Base-by-base conservation (phyloP, 2,797 vertebrate species). In the Mallotus villosus region DNA sequence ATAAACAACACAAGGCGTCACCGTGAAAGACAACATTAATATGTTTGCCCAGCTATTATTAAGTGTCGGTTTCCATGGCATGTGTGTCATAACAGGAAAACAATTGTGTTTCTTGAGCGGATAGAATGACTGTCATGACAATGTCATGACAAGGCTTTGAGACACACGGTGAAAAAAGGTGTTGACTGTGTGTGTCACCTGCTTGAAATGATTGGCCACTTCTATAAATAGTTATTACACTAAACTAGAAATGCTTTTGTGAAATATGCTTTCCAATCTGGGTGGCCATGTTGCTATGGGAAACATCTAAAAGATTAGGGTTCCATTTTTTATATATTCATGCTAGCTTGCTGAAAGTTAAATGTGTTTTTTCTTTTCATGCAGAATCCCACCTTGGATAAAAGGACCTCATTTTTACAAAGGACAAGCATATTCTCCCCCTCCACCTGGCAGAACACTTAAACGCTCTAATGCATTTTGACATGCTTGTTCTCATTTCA, bases 311-410 rank as follows among this genome's bases (percentile, higher is more conserved):
- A 57, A 19, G 21, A 57, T 6, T 6, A 19, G 55, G 5, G 55
- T 4, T 34, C 11, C 2, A 46, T 5, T 4, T 7, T 41, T 65
- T 22, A n/a, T 24, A 4, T 12, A 65, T 46, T 46, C 19, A 41
- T 41, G 34, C 19, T 41, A 24, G 21, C 59, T 32, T 27, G 6
- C 21, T 59, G 17, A 24, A 61, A 8, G 16, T 53, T 59, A 2
- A 51, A 51, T 0, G 3, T 12, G 58, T 61, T 0, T 0, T 46
- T 41, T 62, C 59, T 60, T 76, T 75, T 22, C 22, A 63, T 75
- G 7, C 80, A 90, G 89, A 83, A 55, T 25, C 29, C 5, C 17
- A 60, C 51, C 22, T 17, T 74, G 74, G 77, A 71, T 5, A 6
- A 16, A 21, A 11, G 29, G n/a, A 78, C 4, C 63, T 53, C 60